Evolutionary conservation across 2,797 vertebrate species (phyloP).

Genomic region (Toxotes lorentzi): DNA sequence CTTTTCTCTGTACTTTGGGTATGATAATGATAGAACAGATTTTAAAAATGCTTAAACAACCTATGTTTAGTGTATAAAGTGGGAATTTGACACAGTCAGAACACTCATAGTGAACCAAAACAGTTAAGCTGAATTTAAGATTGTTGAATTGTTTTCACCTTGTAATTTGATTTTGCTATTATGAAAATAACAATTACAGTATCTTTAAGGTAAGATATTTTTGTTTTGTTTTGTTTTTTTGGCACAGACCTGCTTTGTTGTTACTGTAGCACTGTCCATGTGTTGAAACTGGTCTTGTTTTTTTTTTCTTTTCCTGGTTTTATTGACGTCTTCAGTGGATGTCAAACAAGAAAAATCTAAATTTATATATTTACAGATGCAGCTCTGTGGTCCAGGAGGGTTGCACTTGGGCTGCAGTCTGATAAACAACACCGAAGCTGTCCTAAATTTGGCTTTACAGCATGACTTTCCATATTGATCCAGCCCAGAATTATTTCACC

Average conservation of each 20-base stretch:
- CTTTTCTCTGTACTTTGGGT: background rate
- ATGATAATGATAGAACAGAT: background rate
- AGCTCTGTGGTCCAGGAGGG: conserved; percentile 36
- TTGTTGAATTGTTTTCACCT: background rate
- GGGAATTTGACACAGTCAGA: background rate
- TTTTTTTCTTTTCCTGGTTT: background rate
- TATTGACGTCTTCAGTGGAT: conserved; percentile 30
- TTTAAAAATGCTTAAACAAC: background rate
- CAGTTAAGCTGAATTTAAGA: background rate
- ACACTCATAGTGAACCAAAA: background rate
- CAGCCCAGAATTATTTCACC: conserved; percentile 48
- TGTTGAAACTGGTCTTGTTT: background rate
- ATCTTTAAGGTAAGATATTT: background rate
- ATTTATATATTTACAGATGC: conserved; percentile 62
- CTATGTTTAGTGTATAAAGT: background rate
- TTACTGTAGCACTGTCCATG: background rate
- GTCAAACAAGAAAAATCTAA: conserved; percentile 58
- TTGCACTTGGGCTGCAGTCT: conserved; percentile 34
- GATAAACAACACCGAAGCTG: conserved; percentile 60
- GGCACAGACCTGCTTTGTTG: background rate
- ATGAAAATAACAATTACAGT: background rate
- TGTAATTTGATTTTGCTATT: background rate
- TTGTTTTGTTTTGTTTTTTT: background rate
- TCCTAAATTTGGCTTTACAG: conserved; percentile 42
- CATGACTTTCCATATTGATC: conserved; percentile 70